Conservation (phyloP, 2,888 invertebrate species). For the Mycalesis mineus region DNA sequence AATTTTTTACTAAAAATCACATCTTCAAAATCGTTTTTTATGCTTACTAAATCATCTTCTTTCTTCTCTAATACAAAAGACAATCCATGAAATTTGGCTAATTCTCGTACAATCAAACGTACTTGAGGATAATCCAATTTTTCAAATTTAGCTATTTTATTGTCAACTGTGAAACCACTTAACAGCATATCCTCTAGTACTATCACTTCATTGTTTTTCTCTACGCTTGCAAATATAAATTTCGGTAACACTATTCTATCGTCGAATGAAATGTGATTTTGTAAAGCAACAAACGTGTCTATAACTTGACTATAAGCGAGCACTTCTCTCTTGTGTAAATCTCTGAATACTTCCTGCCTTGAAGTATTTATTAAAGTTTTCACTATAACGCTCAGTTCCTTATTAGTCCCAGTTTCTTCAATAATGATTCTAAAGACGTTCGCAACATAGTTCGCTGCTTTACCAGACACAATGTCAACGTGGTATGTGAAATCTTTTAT, state of each 20-base stretch:
- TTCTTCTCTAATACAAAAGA: slow-evolving; percentile 50
- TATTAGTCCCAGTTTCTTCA: slow-evolving; percentile 41
- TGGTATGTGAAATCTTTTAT: slow-evolving; percentile 58
- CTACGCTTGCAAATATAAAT: slow-evolving; percentile 46
- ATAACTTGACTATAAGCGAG: slow-evolving; percentile 50
- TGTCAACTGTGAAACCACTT: slow-evolving; percentile 49
- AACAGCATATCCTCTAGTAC: slow-evolving; percentile 56
- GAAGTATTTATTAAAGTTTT: slow-evolving; percentile 62
- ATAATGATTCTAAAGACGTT: slow-evolving; percentile 62
- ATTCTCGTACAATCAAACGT: slow-evolving; percentile 44
- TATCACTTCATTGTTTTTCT: slow-evolving; percentile 54
- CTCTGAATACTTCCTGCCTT: slow-evolving; percentile 58
- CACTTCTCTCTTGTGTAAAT: slow-evolving; percentile 61
- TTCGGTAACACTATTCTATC: slow-evolving; percentile 47
- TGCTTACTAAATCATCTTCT: slow-evolving; percentile 37
- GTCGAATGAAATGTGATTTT: slow-evolving; percentile 39
- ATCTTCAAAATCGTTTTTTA: slow-evolving; percentile 48
- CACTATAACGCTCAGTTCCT: slow-evolving; percentile 50
- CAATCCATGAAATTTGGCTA: slow-evolving; percentile 62
- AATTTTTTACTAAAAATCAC: slow-evolving; percentile 55
- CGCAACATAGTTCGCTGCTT: slow-evolving; percentile 56
- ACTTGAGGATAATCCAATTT: slow-evolving; percentile 46
- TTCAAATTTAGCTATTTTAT: slow-evolving; percentile 42
- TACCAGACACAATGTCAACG: slow-evolving; percentile 57
- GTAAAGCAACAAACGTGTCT: slow-evolving; percentile 45